Evolutionary conservation across 2,113 vertebrate genomes (phyloP).

Genomic region (Ursus arctos): DNA sequence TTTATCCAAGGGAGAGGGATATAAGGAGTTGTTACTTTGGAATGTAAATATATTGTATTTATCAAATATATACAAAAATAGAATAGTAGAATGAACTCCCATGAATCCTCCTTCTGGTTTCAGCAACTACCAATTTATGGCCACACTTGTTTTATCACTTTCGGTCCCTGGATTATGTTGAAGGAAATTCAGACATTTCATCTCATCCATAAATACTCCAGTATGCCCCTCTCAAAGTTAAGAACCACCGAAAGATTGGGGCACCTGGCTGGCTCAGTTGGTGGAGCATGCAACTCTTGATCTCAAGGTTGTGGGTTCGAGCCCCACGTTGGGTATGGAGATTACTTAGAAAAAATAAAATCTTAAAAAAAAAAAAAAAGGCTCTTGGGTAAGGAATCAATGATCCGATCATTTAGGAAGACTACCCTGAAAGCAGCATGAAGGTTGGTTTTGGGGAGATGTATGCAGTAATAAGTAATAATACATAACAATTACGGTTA

Average conservation of each 20-base stretch:
- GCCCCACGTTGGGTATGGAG: neutral
- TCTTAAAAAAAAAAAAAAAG: neutral
- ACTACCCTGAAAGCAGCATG: neutral
- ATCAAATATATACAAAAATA: neutral
- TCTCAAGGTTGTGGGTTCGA: neutral
- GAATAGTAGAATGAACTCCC: neutral
- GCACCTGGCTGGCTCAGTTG: neutral
- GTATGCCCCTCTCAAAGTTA: neutral
- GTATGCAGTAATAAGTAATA: neutral
- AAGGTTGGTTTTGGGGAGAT: neutral
- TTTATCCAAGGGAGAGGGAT: neutral
- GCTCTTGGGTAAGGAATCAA: neutral
- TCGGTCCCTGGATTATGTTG: constrained; percentile 33
- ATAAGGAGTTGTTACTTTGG: neutral
- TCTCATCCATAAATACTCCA: neutral
- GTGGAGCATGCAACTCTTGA: neutral
- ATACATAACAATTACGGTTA: neutral
- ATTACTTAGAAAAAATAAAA: neutral
- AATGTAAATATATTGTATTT: neutral
- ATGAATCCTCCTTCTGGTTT: neutral
- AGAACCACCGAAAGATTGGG: neutral
- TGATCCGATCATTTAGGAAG: neutral
- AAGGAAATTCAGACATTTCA: constrained; percentile 31
- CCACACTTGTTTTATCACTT: constrained; percentile 14
- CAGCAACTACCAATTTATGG: neutral